phyloP scores from a whole-genome alignment of 1,140 invertebrate genomes.

The Pseudomyrmex dendroicus region DNA sequence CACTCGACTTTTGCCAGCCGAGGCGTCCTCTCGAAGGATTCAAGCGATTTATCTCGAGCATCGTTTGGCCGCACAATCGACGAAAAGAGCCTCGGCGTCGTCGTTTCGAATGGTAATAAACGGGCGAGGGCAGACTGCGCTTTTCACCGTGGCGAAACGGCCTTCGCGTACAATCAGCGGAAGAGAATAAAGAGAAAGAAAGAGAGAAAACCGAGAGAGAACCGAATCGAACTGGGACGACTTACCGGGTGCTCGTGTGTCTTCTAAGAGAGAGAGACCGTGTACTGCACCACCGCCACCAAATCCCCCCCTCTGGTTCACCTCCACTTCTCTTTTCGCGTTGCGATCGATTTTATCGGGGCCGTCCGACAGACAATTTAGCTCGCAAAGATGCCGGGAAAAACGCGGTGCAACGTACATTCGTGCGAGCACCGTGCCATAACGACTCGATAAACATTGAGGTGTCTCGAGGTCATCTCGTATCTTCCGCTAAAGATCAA shows the following conservation, averaged over 20 bases:
- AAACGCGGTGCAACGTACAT: constrained; percentile 42
- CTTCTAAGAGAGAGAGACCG: constrained; percentile 32
- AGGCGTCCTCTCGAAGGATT: constrained; percentile 40
- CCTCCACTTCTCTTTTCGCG: neutral
- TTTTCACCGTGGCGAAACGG: constrained; percentile 58
- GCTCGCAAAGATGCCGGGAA: constrained; percentile 56
- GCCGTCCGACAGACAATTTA: constrained; percentile 54
- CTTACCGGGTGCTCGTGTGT: constrained; percentile 49
- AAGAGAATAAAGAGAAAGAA: neutral
- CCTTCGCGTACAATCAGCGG: constrained; percentile 59
- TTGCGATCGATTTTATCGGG: constrained; percentile 59
- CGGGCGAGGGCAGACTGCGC: constrained; percentile 47
- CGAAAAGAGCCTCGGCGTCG: constrained; percentile 57
- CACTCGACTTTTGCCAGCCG: constrained; percentile 35
- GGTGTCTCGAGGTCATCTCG: constrained; percentile 48
- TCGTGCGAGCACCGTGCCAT: constrained; percentile 25
- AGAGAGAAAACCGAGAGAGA: neutral
- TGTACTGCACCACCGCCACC: neutral
- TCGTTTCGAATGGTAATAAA: constrained; percentile 68
- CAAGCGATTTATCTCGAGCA: constrained; percentile 65
- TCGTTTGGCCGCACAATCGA: constrained; percentile 55
- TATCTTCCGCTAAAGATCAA: constrained; percentile 27
- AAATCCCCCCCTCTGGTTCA: too few species aligned
- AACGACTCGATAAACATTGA: constrained; percentile 49
- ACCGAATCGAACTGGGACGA: constrained; percentile 56